phyloP scores from a whole-genome alignment of 2,113 vertebrate genomes.

The Spermophilus dauricus region DNA sequence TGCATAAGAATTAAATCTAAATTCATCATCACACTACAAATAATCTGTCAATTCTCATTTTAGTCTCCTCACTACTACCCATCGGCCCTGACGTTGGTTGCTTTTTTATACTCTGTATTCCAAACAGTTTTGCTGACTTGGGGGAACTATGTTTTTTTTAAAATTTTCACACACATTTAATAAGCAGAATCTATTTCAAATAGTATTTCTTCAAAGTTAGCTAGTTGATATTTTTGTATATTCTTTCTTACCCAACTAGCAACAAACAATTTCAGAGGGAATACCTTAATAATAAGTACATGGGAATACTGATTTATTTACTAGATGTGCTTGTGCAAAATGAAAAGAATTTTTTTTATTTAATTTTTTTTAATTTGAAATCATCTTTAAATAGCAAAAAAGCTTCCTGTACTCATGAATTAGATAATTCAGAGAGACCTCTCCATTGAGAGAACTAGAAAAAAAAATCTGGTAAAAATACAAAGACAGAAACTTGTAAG shows the following conservation, averaged over 20 bases:
- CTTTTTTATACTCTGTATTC: background rate
- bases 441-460: no score
- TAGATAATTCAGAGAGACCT: background rate
- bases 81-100: background rate
- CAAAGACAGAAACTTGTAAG: background rate
- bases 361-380: background rate
- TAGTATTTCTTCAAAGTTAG: background rate
- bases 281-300: background rate
- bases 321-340: background rate
- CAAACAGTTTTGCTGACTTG: background rate
- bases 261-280: background rate
- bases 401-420: background rate
- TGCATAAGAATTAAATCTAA: background rate
- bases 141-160: background rate
- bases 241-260: background rate
- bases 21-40: background rate
- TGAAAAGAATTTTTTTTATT: background rate
- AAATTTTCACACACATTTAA: background rate
- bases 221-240: background rate
- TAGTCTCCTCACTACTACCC: background rate
- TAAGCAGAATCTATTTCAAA: background rate
- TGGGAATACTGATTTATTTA: background rate
- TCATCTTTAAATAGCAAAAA: conserved; percentile 8
- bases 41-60: background rate
- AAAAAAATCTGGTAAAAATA: background rate